Percentiles rank a stretch among this genome's conserved stretches.
phyloP scores from a whole-genome alignment of 2,797 vertebrate species.

The Carapus acus region DNA sequence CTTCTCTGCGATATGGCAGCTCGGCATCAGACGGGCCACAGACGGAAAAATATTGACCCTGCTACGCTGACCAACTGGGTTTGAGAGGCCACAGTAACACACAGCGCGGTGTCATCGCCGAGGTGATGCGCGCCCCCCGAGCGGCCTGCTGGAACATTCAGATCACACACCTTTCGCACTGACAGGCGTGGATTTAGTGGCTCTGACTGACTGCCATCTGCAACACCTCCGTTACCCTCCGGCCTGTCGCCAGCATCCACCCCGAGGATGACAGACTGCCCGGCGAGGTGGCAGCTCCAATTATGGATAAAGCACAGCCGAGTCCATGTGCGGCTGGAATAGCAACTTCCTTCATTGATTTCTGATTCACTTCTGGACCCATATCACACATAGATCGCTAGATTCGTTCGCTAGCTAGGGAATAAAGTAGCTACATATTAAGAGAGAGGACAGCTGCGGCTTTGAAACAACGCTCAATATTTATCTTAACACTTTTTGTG shows the following conservation, averaged over 20 bases:
- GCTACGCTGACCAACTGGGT: too few relatives aligned
- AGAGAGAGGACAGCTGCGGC: too few relatives aligned
- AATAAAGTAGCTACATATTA: too few relatives aligned
- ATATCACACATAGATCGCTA: too few relatives aligned
- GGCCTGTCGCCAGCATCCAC: conserved; percentile 12
- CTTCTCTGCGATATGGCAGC: conserved; percentile 1
- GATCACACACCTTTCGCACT: conserved; percentile 5
- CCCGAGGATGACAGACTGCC: conserved; percentile 4
- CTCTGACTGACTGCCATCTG: conserved; percentile 30
- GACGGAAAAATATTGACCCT: too few relatives aligned
- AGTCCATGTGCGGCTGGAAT: too few relatives aligned
- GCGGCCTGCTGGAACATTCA: not conserved
- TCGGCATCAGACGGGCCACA: conserved; percentile 20
- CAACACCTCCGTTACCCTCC: conserved; percentile 15
- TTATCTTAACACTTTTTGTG: too few relatives aligned
- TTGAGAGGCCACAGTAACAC: not conserved
- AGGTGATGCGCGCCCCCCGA: not conserved
- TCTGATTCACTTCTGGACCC: too few relatives aligned
- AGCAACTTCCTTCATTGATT: too few relatives aligned
- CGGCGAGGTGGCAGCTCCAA: conserved; percentile 5
- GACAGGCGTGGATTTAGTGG: conserved; percentile 10
- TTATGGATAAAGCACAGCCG: too few relatives aligned
- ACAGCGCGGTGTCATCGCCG: conserved; percentile 3
- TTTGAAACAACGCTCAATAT: too few relatives aligned
- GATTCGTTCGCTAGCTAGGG: too few relatives aligned